A percentile compares a stretch with the other conserved stretches of the same genome.
Evolutionary conservation across 92 coral and sea anemone genomes (phyloP).

Genomic region (Siderastrea radians): DNA sequence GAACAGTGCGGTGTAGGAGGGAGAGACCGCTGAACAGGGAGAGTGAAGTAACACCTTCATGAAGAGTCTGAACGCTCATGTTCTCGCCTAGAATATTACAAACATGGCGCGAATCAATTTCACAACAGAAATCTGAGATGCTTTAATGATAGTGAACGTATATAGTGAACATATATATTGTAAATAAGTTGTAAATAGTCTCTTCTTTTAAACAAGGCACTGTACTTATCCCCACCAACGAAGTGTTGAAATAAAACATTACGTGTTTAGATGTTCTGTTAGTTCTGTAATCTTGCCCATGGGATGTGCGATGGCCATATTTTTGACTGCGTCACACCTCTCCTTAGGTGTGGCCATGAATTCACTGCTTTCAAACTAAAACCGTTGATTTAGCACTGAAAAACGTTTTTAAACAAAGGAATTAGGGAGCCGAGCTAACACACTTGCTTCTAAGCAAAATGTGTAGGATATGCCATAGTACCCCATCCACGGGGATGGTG

Average conservation of each 20-base stretch:
- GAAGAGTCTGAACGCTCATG: not conserved
- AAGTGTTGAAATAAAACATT: not conserved
- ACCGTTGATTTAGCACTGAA: no score
- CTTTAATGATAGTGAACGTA: not conserved
- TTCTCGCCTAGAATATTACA: not conserved
- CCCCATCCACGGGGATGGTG: no score
- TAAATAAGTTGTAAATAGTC: slow-evolving; percentile 10
- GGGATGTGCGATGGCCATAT: no score
- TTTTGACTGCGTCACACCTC: no score
- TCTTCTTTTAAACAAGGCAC: not conserved
- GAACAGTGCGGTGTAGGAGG: slow-evolving; percentile 29
- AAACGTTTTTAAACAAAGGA: no score
- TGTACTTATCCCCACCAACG: not conserved
- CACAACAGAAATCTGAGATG: not conserved
- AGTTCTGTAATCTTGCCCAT: no score
- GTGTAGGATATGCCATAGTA: no score
- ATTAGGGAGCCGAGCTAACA: no score
- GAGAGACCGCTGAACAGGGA: slow-evolving; percentile 27
- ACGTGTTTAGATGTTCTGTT: not conserved
- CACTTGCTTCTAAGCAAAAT: no score
- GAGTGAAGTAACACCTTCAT: slow-evolving; percentile 6
- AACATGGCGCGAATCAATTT: not conserved
- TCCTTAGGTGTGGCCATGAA: no score
- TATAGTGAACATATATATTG: not conserved
- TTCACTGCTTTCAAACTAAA: no score